Percentiles rank a stretch among this genome's conserved stretches.
These are phyloP conservation scores for Congeria kusceri DNA, from an alignment of 2,888 invertebrate genomes.

Conservation along the genomic window DNA sequence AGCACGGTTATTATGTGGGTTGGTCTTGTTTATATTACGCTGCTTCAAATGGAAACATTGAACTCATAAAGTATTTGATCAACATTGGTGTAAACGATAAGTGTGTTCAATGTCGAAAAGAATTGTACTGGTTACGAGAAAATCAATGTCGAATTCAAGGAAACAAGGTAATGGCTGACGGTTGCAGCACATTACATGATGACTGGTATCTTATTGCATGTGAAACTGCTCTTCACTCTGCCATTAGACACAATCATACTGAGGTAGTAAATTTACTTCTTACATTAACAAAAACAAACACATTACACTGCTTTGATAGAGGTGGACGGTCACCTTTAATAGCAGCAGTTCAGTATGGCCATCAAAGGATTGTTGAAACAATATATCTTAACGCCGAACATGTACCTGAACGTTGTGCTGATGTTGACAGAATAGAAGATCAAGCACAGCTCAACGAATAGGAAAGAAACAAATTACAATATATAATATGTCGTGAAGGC, in stretches of 20 bases:
- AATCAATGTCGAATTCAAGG: neutral
- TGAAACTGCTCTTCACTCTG: slow-evolving; percentile 11
- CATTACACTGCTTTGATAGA: slow-evolving; percentile 10
- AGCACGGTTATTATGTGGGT: neutral
- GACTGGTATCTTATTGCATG: slow-evolving; percentile 9
- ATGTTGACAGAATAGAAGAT: too few species aligned
- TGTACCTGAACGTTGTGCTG: too few species aligned
- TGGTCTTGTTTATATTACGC: too few species aligned
- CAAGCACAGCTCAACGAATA: too few species aligned
- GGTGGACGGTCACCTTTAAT: slow-evolving; percentile 10
- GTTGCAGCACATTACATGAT: neutral
- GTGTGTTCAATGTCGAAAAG: neutral
- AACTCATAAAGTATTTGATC: too few species aligned
- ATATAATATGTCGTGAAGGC: too few species aligned
- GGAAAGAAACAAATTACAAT: too few species aligned
- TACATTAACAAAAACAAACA: neutral
- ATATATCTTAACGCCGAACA: too few species aligned
- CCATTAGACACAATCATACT: slow-evolving; percentile 2
- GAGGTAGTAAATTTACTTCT: neutral
- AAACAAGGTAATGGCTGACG: neutral
- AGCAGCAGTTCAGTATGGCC: neutral
- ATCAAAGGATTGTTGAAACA: neutral
- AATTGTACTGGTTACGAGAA: neutral
- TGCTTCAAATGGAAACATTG: too few species aligned
- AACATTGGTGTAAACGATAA: neutral